These are phyloP conservation scores for Pandemis heparana DNA, from an alignment of 2,888 invertebrate species.

Conservation along the genomic window DNA sequence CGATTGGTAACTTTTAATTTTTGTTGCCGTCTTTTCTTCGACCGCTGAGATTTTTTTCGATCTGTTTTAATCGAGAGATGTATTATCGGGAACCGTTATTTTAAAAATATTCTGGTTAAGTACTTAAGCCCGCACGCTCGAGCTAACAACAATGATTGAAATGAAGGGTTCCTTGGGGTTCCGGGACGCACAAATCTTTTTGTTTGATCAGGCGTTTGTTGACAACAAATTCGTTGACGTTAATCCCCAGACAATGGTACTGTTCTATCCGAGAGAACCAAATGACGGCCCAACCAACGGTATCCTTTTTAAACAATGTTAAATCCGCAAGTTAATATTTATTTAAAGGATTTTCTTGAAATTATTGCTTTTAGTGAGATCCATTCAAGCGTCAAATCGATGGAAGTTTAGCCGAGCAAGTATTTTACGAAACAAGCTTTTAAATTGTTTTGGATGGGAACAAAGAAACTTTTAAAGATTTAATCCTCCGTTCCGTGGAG, in stretches of 20 bases:
- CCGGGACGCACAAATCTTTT: constrained; percentile 74
- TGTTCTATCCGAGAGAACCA: constrained; percentile 70
- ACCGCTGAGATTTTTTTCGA: constrained; percentile 48
- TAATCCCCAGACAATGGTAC: constrained; percentile 82
- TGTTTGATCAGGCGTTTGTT: constrained; percentile 84
- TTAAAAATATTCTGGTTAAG: constrained; percentile 59
- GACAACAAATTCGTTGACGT: constrained; percentile 83
- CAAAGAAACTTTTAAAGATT: constrained; percentile 38
- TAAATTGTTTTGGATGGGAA: constrained; percentile 39
- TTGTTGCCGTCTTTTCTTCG: constrained; percentile 52
- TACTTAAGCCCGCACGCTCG: constrained; percentile 68
- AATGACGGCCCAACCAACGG: constrained; percentile 67
- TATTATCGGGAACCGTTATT: constrained; percentile 58
- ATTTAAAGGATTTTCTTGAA: constrained; percentile 67
- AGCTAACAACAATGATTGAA: constrained; percentile 67
- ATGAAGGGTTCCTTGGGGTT: constrained; percentile 68
- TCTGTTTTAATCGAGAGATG: constrained; percentile 46
- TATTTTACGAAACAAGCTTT: constrained; percentile 40
- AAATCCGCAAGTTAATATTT: constrained; percentile 72
- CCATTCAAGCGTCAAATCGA: constrained; percentile 54
- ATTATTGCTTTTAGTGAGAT: constrained; percentile 59
- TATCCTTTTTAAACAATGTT: constrained; percentile 69
- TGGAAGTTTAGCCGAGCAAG: constrained; percentile 44
- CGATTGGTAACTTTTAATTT: constrained; percentile 60
- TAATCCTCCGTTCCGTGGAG: constrained; percentile 31